Evolutionary conservation across 2,113 vertebrate genomes (phyloP).

Genomic region (Pseudorhombus dupliciocellatus): DNA sequence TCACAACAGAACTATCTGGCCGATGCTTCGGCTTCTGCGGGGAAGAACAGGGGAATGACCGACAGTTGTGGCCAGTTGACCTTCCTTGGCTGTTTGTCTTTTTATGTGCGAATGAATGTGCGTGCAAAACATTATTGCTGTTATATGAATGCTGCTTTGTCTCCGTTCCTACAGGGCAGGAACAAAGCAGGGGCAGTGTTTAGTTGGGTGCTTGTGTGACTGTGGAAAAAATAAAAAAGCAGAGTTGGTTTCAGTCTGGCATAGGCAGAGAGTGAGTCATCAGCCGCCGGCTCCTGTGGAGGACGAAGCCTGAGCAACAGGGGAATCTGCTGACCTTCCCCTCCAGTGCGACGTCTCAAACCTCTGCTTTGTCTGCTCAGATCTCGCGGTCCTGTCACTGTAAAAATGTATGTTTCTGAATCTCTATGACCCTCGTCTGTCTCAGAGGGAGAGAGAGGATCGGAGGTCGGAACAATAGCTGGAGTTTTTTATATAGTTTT

Average conservation of each 20-base stretch:
- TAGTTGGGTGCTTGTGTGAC: constrained; percentile 30
- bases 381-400: constrained; percentile 53
- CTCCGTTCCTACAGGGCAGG: not conserved
- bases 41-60: constrained; percentile 31
- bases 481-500: constrained; percentile 59
- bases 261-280: constrained; percentile 73
- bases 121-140: not conserved
- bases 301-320: constrained; percentile 23
- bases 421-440: not conserved
- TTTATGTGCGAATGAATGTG: constrained; percentile 8
- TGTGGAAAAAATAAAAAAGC: constrained; percentile 25
- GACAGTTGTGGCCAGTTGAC: constrained; percentile 39
- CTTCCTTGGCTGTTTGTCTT: constrained; percentile 39
- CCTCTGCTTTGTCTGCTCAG: constrained; percentile 56
- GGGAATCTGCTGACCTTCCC: constrained; percentile 62
- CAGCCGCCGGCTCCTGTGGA: constrained; percentile 47
- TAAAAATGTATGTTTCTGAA: constrained; percentile 41
- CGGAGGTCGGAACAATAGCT: constrained; percentile 31
- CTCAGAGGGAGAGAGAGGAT: not conserved
- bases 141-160: constrained; percentile 2
- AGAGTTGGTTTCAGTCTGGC: constrained; percentile 45
- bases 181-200: constrained; percentile 38
- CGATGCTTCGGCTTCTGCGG: constrained; percentile 18
- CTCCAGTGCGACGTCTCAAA: constrained; percentile 42
- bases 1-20: constrained; percentile 4